Evolutionary conservation across 37 sponge, comb jelly and placozoan species (phyloP), one percentile per base, ranked within the genome.

Genomic region (Corticium candelabrum): DNA sequence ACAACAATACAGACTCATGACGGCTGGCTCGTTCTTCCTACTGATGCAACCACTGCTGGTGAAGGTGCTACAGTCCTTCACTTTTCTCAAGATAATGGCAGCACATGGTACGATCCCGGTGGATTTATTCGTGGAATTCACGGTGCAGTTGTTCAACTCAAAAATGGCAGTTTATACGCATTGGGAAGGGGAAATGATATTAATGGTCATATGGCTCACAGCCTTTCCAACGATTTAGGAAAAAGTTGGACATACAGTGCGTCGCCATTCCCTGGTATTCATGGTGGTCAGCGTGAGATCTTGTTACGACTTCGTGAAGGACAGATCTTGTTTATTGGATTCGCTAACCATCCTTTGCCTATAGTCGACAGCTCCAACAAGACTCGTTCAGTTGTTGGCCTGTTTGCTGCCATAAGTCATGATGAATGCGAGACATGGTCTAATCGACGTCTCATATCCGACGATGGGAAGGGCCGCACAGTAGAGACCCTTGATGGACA

Each of bases 221-320:
- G 73, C 21, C 73, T 70, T 70, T 70, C 73, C 35, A 4, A 29
- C 31, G 73, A 70, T 70, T 30, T 70, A 32, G 73, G 73, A 5
- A 5, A 34, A 70, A 70, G 5, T 7, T 70, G 73, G 73, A 35
- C 7, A 15, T 4, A 29, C 31, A 7, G 31, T 5, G 21, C 31
- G 21, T 70, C 73, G 31, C 73, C 73, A 34, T 70, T 70, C 21
- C 73, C 73, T 7, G 73, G 73, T 70, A 70, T 70, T 15, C 73
- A 70, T 34, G 73, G 73, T 32, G 73, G 73, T 7, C 73, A 70
- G 73, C 7, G 73, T 7, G 73, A 70, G 73, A 32, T 70, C 5
- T 70, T 70, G 31, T 32, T 70, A 5, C 7, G 73, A 35, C 36
- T 70, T 7, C 5, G 21, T 4, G 73, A 70, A 15, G 73, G 73